These are phyloP conservation scores for Hyperoplus immaculatus DNA, from an alignment of 2,797 vertebrate species.

Conservation along the genomic window DNA sequence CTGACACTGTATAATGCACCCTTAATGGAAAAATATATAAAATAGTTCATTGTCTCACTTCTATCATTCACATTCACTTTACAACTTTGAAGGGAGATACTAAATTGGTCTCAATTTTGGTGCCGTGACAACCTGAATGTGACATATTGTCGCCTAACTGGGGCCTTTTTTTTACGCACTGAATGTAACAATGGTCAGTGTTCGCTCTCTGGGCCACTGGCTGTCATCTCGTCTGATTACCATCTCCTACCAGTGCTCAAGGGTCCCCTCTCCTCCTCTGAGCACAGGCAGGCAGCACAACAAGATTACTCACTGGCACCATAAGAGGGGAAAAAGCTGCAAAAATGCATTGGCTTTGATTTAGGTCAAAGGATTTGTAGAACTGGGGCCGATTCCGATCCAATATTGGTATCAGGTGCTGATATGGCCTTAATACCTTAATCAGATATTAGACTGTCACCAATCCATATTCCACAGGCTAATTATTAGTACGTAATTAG, in stretches of 20 bases:
- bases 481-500: too few species aligned
- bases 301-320: conserved; percentile 61
- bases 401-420: too few species aligned
- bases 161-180: conserved; percentile 53
- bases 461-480: too few species aligned
- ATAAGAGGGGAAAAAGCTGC: conserved; percentile 39
- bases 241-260: conserved; percentile 70
- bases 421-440: too few species aligned
- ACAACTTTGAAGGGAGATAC: background rate
- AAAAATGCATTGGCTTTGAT: conserved; percentile 37
- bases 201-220: conserved; percentile 65
- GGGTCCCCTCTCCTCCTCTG: conserved; percentile 62
- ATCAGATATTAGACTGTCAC: too few species aligned
- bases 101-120: background rate
- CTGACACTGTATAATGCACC: too few species aligned
- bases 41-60: too few species aligned
- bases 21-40: too few species aligned
- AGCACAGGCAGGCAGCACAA: conserved; percentile 62
- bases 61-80: conserved; percentile 2
- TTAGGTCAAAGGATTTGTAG: conserved; percentile 31
- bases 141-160: conserved; percentile 47
- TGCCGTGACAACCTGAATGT: conserved; percentile 29
- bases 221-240: conserved; percentile 76
- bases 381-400: too few species aligned
- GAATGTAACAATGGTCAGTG: conserved; percentile 60